Evolutionary conservation across 2,113 vertebrate species (phyloP), one percentile per base, ranked within the genome.

Genomic region (Tetrax tetrax): DNA sequence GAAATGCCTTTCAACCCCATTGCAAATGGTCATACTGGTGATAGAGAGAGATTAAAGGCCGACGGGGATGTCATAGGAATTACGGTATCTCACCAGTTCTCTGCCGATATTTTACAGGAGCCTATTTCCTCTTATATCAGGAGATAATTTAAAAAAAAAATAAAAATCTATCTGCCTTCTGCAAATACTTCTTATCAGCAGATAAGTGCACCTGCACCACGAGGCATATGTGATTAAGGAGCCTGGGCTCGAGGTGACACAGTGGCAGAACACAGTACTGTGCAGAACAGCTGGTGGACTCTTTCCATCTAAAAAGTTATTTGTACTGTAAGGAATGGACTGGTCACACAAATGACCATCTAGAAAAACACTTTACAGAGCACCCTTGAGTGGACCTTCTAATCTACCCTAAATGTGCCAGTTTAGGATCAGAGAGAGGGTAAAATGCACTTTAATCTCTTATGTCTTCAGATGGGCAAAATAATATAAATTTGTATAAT

Each of bases 111-210:
- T 95, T 96, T 91, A 56, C 78, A 91, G 66, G 41, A 82, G 33
- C 21, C 29, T 74, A 48, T 25, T 95, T 95, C 83, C 63, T 84
- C 81, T 70, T 90, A 22, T 56, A 68, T 77, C 74, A 92, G 37
- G 41, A 70, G 85, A 84, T 53, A n/a, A 88, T 38, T 12, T 14
- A 13, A 43, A 29, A 24, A 22, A 61, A 76, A 13, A 43, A 29
- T 19, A 22, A 61, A n/a, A n/a, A n/a, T 47, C 2, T 0, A 37
- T 83, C 87, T 91, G 78, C 41, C 63, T 77, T 83, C 54, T 54
- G 78, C 89, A 96, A 87, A 94, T 85, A 95, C 53, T 75, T 87
- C 83, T 86, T 97, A 96, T 95, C 94, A 87, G 66, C 47, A 95
- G 94, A 89, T 96, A 96, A 94, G 89, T 28, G 93, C 27, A 47